These are phyloP conservation scores for Oscheius sp. DNA, from an alignment of 2,888 invertebrate species.

Conservation along the genomic window DNA sequence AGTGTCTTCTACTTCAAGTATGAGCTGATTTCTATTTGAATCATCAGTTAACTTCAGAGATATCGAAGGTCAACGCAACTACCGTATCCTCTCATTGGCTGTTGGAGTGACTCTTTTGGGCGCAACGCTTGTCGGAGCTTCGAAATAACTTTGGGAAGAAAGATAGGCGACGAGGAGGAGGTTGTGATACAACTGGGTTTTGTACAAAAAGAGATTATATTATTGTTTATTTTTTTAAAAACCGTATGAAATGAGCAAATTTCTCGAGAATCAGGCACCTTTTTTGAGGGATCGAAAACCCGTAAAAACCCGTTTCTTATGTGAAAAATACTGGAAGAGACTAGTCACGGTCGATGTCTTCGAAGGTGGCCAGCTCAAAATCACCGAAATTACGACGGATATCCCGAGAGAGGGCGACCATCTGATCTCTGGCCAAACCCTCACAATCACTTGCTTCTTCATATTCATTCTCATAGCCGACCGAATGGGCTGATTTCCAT, in stretches of 20 bases:
- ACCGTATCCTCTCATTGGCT: constrained; percentile 58
- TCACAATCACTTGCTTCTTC: constrained; percentile 63
- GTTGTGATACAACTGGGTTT: no score
- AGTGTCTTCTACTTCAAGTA: constrained; percentile 73
- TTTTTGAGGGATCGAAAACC: background rate
- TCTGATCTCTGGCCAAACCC: constrained; percentile 49
- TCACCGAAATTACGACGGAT: constrained; percentile 68
- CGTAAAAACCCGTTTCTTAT: background rate
- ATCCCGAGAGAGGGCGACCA: constrained; percentile 56
- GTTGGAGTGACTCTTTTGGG: constrained; percentile 60
- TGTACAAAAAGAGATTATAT: background rate
- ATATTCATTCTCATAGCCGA: constrained; percentile 69
- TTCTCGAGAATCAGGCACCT: constrained; percentile 8
- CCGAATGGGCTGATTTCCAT: constrained; percentile 66
- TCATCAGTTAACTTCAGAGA: constrained; percentile 70
- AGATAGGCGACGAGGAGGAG: background rate
- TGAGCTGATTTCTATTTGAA: constrained; percentile 43
- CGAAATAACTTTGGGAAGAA: constrained; percentile 47
- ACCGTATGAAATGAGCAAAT: constrained; percentile 17
- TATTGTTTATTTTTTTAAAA: background rate
- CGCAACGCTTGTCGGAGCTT: constrained; percentile 66
- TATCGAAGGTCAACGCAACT: constrained; percentile 67
- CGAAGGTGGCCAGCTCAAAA: constrained; percentile 65
- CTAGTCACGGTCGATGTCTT: constrained; percentile 51
- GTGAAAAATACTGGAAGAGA: background rate